These are phyloP conservation scores for Perca schrenkii DNA, from an alignment of 2,113 vertebrate species.

Conservation along the genomic window DNA sequence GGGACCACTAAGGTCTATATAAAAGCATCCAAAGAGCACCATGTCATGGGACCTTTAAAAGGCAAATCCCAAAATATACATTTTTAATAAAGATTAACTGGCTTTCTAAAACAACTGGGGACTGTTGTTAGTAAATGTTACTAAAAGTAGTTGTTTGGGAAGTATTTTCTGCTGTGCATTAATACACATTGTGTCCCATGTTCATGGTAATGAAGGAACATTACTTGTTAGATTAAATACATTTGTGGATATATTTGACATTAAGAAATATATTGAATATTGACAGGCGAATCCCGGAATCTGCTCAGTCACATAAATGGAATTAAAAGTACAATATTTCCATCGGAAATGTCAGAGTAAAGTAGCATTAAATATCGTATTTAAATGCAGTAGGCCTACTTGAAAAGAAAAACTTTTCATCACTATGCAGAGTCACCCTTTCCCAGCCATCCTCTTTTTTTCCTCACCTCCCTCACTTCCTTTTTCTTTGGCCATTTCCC, in stretches of 20 bases:
- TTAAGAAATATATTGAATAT: background rate
- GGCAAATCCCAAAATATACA: background rate
- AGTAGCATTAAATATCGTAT: conserved; percentile 1
- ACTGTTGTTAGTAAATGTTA: background rate
- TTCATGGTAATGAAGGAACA: background rate
- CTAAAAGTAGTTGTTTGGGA: background rate
- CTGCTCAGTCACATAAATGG: conserved; percentile 2
- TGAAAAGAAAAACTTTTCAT: background rate
- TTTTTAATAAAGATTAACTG: conserved; percentile 10
- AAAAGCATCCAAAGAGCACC: too few species aligned
- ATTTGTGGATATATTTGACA: background rate
- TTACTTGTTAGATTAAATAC: background rate
- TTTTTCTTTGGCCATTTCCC: conserved; percentile 41
- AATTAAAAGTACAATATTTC: background rate
- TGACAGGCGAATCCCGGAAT: background rate
- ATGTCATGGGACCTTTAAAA: background rate
- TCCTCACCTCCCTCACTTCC: conserved; percentile 5
- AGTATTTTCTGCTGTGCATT: background rate
- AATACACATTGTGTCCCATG: background rate
- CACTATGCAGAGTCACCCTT: background rate
- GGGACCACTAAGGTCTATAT: too few species aligned
- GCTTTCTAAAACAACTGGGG: background rate
- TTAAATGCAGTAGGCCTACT: background rate
- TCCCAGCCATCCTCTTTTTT: background rate
- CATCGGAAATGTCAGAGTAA: background rate